Evolutionary conservation across 2,113 vertebrate genomes (phyloP).

Genomic region (Reinhardtius hippoglossoides): DNA sequence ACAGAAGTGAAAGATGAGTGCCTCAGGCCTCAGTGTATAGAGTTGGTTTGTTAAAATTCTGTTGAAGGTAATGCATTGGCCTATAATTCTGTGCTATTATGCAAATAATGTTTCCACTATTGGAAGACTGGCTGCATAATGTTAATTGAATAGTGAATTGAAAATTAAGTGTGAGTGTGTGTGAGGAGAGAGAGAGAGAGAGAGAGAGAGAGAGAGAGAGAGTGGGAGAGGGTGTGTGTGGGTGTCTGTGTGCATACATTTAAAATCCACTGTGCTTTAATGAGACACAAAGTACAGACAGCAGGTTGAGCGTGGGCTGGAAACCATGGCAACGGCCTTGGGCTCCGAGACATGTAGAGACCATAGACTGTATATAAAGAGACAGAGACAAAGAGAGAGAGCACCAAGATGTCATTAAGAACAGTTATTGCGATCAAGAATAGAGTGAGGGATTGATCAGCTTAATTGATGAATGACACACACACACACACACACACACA

Average conservation of each 20-base stretch:
- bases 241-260: slow-evolving; percentile 39
- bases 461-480: slow-evolving; percentile 1
- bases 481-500: neutral
- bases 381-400: slow-evolving; percentile 26
- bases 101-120: slow-evolving; percentile 57
- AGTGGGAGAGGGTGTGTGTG: neutral
- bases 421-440: slow-evolving; percentile 47
- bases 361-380: neutral
- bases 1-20: slow-evolving; percentile 47
- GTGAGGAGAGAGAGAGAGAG: too few species aligned
- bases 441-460: slow-evolving; percentile 23
- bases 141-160: slow-evolving; percentile 59
- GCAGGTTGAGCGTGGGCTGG: slow-evolving; percentile 75
- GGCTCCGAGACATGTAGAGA: slow-evolving; percentile 51
- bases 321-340: slow-evolving; percentile 76
- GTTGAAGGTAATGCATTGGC: slow-evolving; percentile 47
- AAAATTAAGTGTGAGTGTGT: slow-evolving; percentile 11
- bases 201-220: too few species aligned
- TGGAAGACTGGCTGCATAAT: slow-evolving; percentile 36
- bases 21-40: slow-evolving; percentile 40
- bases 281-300: slow-evolving; percentile 75
- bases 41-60: slow-evolving; percentile 60
- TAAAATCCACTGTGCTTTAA: slow-evolving; percentile 68
- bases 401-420: slow-evolving; percentile 48
- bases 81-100: slow-evolving; percentile 58